phyloP scores from a whole-genome alignment of 2,113 vertebrate genomes.

The Ochotona curzoniae region DNA sequence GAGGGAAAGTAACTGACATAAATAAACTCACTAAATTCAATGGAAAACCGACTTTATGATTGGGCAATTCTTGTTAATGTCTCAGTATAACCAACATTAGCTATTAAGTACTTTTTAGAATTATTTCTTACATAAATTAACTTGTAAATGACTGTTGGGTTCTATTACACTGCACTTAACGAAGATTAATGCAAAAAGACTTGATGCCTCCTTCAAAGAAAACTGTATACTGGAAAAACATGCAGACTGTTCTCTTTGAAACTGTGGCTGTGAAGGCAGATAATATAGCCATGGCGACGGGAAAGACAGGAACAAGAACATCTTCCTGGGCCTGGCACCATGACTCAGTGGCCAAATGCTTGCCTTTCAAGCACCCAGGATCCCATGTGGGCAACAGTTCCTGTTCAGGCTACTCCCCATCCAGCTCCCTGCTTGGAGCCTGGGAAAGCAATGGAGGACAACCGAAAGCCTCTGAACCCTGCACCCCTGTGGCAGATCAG shows the following conservation, averaged over 20 bases:
- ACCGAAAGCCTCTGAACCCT: too few relatives aligned
- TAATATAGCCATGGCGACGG: background rate
- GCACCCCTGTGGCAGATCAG: too few relatives aligned
- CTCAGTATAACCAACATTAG: background rate
- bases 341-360: too few relatives aligned
- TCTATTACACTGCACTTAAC: background rate
- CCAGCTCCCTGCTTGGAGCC: too few relatives aligned
- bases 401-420: too few relatives aligned
- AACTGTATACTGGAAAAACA: background rate
- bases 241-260: background rate
- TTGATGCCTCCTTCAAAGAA: background rate
- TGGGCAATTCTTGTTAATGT: slow-evolving; percentile 37
- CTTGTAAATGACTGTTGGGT: background rate
- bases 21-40: background rate
- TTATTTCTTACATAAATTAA: slow-evolving; percentile 25
- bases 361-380: too few relatives aligned
- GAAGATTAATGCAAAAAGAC: slow-evolving; percentile 20
- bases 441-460: too few relatives aligned
- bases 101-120: background rate
- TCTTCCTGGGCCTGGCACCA: background rate
- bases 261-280: background rate
- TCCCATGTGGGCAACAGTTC: too few relatives aligned
- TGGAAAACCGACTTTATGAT: slow-evolving; percentile 42
- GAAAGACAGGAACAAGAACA: background rate
- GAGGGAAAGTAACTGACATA: background rate